phyloP scores from a whole-genome alignment of 2,797 vertebrate genomes.

The Okamejei kenojei region DNA sequence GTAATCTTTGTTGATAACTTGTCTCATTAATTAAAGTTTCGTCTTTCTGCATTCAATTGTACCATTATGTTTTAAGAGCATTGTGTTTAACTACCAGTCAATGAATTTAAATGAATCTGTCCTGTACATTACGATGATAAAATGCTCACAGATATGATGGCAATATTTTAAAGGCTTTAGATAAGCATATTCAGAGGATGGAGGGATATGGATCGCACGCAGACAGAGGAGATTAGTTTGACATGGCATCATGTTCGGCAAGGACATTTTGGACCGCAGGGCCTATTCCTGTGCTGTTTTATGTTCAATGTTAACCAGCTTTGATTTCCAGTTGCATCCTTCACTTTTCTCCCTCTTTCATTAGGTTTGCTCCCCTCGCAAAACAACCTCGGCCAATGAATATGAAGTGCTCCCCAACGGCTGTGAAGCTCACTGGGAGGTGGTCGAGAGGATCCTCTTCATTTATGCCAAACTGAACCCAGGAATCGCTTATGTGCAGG shows the following conservation, averaged over 20 bases:
- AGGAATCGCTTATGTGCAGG: slow-evolving; percentile 92
- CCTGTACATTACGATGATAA: background rate
- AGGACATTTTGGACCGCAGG: no score
- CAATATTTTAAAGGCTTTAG: no score
- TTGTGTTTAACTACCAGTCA: background rate
- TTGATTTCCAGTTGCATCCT: background rate
- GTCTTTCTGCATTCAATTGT: background rate
- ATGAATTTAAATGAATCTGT: background rate
- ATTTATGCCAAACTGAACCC: slow-evolving; percentile 98
- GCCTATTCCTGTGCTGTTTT: no score
- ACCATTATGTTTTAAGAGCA: background rate
- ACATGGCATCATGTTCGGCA: no score
- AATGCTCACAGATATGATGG: background rate
- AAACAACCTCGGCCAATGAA: slow-evolving; percentile 69
- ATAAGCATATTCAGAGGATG: no score
- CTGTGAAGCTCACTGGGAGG: slow-evolving; percentile 93
- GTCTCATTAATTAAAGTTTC: background rate
- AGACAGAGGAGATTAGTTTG: no score
- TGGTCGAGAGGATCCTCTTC: slow-evolving; percentile 94
- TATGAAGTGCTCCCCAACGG: slow-evolving; percentile 82
- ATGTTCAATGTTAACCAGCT: background rate
- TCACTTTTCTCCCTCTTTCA: background rate
- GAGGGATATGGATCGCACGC: no score
- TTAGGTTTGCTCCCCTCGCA: slow-evolving; percentile 80
- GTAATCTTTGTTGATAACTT: background rate